Base-by-base conservation (phyloP, 2,113 vertebrate genomes). In the Eleginops maclovinus region DNA sequence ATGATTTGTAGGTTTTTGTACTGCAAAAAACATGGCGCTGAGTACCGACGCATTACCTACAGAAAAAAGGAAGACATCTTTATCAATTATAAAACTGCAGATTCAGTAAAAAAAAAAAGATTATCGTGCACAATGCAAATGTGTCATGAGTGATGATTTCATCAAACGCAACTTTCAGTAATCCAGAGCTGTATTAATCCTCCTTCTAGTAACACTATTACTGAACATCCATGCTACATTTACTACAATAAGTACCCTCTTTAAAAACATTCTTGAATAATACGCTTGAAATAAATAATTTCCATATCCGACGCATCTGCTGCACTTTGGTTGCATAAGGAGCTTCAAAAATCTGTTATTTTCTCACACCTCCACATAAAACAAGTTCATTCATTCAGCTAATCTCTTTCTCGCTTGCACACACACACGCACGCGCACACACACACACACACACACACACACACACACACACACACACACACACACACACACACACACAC, bases 261-360 rank as follows among this genome's bases (percentile, higher is more conserved):
- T 79, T 65, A 77, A 83, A 83, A 68, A 91, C 77, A 81, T 84
- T 87, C 81, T 77, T 79, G 16, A 46, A 51, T 56, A 81, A 79
- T 76, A 73, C 21, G 4, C 62, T 84, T 65, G 84, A 87, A 89
- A 90, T 90, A 90, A 88, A 86, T 90, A 77, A 77, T 81, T 85
- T 85, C 79, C 28, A 58, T 80, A 71, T 80, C 64, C 82, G 75
- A 85, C 60, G 54, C 64, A 77, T 81, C 44, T 86, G 77, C 81
- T 86, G 82, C 67, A 87, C 85, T 92, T 91, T 90, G 85, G 89
- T 91, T 88, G 82, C 86, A 89, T 83, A 84, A 86, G 64, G 71
- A 69, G 70, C 40, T 86, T 81, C 36, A 75, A 58, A 81, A 82
- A 76, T 68, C 17, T 36, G 61, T 53, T 41, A 61, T 83, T 84